Percentiles rank a stretch among this genome's conserved stretches.
Evolutionary conservation across 2,888 invertebrate species (phyloP).

Genomic region (Dynastes hyllus): DNA sequence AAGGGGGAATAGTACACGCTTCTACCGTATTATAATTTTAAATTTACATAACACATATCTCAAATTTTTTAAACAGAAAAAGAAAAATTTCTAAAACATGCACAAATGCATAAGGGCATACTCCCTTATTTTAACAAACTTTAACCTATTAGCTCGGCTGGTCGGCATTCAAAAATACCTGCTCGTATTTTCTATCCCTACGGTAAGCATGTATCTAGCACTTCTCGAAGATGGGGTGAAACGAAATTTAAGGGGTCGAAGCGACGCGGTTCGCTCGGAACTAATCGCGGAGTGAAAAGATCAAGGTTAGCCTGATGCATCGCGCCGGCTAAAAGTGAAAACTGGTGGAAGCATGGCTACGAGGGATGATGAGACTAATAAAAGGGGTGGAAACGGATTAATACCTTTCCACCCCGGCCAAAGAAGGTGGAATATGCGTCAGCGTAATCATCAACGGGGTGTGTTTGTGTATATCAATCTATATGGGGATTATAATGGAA

Average conservation of each 20-base stretch:
- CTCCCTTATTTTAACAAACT: constrained; percentile 7
- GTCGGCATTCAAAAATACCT: constrained; percentile 20
- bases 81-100: no score
- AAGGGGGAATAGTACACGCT: no score
- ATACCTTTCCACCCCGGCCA: not conserved
- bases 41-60: no score
- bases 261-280: constrained; percentile 44
- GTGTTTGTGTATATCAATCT: constrained; percentile 39
- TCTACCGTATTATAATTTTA: no score
- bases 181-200: not conserved
- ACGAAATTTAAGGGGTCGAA: constrained; percentile 49
- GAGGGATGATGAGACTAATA: constrained; percentile 50
- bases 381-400: constrained; percentile 52
- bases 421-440: constrained; percentile 43
- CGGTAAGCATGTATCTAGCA: not conserved
- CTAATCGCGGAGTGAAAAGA: constrained; percentile 49
- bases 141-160: constrained; percentile 29
- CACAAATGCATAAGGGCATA: not conserved
- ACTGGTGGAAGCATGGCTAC: constrained; percentile 47
- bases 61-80: no score
- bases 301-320: constrained; percentile 35
- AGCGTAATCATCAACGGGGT: constrained; percentile 31
- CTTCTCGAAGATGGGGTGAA: constrained; percentile 45
- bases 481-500: constrained; percentile 37
- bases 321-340: constrained; percentile 45